A percentile compares a stretch with the other conserved stretches of the same genome.
phyloP scores from a whole-genome alignment of 2,113 vertebrate species.

The Platysternon megacephalum region DNA sequence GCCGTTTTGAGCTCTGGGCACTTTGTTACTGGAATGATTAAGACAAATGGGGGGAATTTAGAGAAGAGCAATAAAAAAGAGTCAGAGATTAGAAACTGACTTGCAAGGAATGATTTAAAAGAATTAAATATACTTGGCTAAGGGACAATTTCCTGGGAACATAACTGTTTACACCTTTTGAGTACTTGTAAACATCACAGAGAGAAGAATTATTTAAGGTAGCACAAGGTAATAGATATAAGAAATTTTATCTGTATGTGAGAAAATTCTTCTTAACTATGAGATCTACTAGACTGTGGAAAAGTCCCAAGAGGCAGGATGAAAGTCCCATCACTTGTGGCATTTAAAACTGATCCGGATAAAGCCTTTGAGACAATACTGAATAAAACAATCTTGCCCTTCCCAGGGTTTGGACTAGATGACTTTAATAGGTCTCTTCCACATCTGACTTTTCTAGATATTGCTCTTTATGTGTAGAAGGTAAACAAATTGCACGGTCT shows the following conservation, averaged over 20 bases:
- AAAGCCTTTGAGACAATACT: not conserved
- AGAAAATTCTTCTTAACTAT: not conserved
- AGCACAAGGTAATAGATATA: not conserved
- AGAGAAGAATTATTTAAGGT: not conserved
- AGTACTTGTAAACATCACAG: not conserved
- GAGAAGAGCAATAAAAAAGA: not conserved
- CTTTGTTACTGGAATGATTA: not conserved
- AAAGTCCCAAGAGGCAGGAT: not conserved
- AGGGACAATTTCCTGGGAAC: not conserved
- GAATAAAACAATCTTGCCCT: not conserved
- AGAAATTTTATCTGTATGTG: not conserved
- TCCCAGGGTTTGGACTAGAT: not conserved
- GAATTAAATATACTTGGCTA: not conserved
- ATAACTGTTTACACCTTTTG: not conserved
- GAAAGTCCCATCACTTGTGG: not conserved
- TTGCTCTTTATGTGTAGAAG: constrained; percentile 46
- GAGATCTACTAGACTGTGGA: not conserved
- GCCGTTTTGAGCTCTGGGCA: not conserved
- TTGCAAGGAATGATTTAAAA: not conserved
- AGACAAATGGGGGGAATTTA: not conserved
- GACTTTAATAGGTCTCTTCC: not conserved
- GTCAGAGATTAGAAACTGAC: not conserved
- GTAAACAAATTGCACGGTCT: constrained; percentile 72
- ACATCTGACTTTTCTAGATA: constrained; percentile 39
- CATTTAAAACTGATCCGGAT: not conserved